phyloP scores from a whole-genome alignment of 2,888 invertebrate genomes.

The Brassicogethes aeneus region DNA sequence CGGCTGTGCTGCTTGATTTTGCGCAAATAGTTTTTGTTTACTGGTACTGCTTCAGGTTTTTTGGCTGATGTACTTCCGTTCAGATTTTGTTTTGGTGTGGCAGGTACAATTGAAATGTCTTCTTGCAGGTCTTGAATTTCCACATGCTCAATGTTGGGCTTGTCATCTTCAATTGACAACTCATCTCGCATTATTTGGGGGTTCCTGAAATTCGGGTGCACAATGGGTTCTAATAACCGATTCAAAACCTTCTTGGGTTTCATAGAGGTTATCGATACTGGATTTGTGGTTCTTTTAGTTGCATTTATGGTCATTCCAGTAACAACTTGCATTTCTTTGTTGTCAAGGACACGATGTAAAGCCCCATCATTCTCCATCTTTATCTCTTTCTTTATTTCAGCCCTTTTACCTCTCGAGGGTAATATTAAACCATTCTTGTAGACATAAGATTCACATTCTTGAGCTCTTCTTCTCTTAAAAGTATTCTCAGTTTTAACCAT shows the following conservation, averaged over 20 bases:
- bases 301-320: neutral
- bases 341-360: neutral
- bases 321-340: neutral
- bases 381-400: neutral
- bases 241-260: neutral
- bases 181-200: neutral
- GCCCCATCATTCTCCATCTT: neutral
- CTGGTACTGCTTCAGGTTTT: constrained; percentile 2
- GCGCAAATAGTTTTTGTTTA: constrained; percentile 24
- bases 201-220: neutral
- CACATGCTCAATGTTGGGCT: neutral
- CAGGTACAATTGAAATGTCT: neutral
- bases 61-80: neutral
- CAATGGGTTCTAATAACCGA: neutral
- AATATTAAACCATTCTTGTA: constrained; percentile 32
- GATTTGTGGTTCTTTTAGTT: neutral
- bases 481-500: constrained; percentile 32
- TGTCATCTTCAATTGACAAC: neutral
- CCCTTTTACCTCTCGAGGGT: constrained; percentile 17
- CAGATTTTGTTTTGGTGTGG: neutral
- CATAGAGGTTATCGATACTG: neutral
- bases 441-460: constrained; percentile 30
- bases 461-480: constrained; percentile 20
- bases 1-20: constrained; percentile 32
- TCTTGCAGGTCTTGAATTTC: neutral